phyloP scores from a whole-genome alignment of 2,888 invertebrate genomes.

The Glomeris marginata region DNA sequence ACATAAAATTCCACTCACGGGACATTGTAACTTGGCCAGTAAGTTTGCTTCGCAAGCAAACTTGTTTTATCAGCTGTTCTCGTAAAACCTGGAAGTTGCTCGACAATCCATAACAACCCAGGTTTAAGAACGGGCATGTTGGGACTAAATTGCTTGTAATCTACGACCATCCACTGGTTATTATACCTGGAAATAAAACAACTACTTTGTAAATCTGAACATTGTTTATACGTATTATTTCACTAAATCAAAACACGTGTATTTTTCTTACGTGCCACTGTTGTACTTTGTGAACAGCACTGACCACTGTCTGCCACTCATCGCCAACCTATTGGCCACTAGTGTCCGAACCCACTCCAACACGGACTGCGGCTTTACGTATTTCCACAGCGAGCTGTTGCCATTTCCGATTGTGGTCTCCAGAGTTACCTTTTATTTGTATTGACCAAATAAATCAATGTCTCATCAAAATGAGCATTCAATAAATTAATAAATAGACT shows the following conservation, averaged over 20 bases:
- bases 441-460: no score
- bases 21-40: slow-evolving; percentile 59
- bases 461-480: no score
- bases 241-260: not conserved
- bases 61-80: slow-evolving; percentile 51
- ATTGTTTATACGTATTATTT: no score
- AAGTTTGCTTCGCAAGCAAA: slow-evolving; percentile 43
- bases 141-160: slow-evolving; percentile 48
- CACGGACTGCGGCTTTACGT: slow-evolving; percentile 46
- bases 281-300: slow-evolving; percentile 49
- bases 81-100: slow-evolving; percentile 48
- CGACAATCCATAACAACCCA: slow-evolving; percentile 52
- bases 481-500: no score
- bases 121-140: slow-evolving; percentile 26
- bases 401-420: slow-evolving; percentile 65
- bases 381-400: slow-evolving; percentile 52
- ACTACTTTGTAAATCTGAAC: no score
- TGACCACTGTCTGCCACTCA: slow-evolving; percentile 56
- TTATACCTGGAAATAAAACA: slow-evolving; percentile 38
- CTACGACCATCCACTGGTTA: slow-evolving; percentile 74
- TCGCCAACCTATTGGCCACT: slow-evolving; percentile 66
- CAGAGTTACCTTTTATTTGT: slow-evolving; percentile 40
- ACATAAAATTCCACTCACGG: no score
- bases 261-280: slow-evolving; percentile 46
- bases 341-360: slow-evolving; percentile 60